phyloP scores from a whole-genome alignment of 1,140 invertebrate genomes.

The Pachyrhynchus sulphureomaculatus region DNA sequence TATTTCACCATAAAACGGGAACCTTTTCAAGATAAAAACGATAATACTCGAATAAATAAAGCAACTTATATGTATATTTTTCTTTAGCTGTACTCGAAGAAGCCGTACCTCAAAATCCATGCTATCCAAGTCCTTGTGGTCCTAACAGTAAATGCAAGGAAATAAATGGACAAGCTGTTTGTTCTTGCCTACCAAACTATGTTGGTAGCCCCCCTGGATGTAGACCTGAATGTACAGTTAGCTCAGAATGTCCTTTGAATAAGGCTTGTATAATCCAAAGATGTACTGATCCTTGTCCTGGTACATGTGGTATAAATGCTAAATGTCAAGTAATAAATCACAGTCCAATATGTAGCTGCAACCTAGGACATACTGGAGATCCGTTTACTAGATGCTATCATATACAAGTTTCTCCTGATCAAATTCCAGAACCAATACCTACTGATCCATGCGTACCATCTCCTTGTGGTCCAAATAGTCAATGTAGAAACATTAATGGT shows the following conservation, averaged over 20 bases:
- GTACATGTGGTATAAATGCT: constrained; percentile 62
- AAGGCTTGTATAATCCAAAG: constrained; percentile 66
- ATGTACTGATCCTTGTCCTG: constrained; percentile 69
- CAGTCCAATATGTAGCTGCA: constrained; percentile 63
- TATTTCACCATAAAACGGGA: too few species aligned
- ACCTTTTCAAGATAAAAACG: too few species aligned
- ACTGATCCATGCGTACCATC: constrained; percentile 68
- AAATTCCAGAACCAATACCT: too few species aligned
- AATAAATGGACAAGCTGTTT: constrained; percentile 63
- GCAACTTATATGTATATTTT: too few species aligned
- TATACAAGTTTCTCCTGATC: too few species aligned
- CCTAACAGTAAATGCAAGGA: constrained; percentile 75
- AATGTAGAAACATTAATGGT: constrained; percentile 67
- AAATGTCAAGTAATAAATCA: too few species aligned
- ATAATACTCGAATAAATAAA: constrained; percentile 38
- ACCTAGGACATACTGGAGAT: constrained; percentile 68
- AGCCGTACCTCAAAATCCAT: constrained; percentile 58
- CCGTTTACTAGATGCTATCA: constrained; percentile 62
- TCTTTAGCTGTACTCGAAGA: too few species aligned
- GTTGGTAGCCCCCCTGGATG: constrained; percentile 72
- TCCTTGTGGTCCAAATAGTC: constrained; percentile 82
- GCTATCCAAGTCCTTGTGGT: constrained; percentile 78
- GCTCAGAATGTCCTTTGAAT: constrained; percentile 66
- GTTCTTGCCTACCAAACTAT: constrained; percentile 67
- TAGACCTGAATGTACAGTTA: constrained; percentile 71